A percentile compares a stretch with the other conserved stretches of the same genome.
Conservation (phyloP, 2,113 vertebrate species). For the Pygoscelis antarcticus region DNA sequence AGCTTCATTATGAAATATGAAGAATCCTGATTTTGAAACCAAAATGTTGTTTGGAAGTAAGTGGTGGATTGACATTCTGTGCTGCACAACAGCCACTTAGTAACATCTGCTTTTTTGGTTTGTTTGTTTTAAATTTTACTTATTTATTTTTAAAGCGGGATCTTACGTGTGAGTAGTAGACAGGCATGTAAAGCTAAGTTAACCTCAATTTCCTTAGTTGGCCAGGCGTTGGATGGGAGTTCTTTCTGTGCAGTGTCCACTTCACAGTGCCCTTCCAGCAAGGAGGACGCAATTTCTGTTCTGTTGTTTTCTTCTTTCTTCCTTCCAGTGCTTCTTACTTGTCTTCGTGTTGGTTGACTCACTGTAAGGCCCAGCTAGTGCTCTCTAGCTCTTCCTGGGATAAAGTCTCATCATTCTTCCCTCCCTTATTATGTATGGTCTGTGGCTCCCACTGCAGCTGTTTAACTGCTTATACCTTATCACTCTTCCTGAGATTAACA, state of each 20-base stretch:
- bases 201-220: not conserved
- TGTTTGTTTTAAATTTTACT: not conserved
- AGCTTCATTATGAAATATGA: not conserved
- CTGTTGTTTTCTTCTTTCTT: not conserved
- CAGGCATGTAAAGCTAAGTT: not conserved
- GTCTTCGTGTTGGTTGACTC: not conserved
- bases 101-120: not conserved
- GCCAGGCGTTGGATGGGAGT: not conserved
- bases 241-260: not conserved
- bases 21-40: not conserved
- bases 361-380: not conserved
- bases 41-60: not conserved
- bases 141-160: not conserved
- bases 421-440: not conserved
- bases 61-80: not conserved
- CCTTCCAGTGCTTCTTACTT: not conserved
- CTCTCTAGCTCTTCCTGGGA: not conserved
- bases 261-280: not conserved
- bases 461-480: not conserved
- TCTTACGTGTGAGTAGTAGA: not conserved
- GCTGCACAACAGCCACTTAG: not conserved
- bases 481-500: not conserved
- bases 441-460: not conserved
- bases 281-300: not conserved
- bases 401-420: not conserved